A percentile compares a stretch with the other conserved stretches of the same genome.
Evolutionary conservation across 2,888 invertebrate species (phyloP).

Genomic region (Julus scanicus): DNA sequence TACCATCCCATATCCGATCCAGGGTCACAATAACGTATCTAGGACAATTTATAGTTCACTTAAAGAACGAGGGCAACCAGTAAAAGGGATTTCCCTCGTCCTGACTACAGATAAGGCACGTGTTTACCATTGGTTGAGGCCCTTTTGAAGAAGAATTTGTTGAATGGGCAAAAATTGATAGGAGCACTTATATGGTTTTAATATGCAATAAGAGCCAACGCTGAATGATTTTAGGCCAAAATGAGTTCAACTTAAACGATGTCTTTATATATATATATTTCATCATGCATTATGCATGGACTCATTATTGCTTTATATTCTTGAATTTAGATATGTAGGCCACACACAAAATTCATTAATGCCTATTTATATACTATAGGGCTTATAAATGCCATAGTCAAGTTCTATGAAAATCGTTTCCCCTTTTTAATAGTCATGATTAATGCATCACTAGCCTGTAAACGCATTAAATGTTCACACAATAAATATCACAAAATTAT

Average conservation of each 20-base stretch:
- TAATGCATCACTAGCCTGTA: neutral
- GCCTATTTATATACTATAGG: neutral
- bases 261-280: neutral
- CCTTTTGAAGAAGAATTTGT: neutral
- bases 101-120: neutral
- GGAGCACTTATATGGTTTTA: conserved; percentile 3
- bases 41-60: conserved; percentile 15
- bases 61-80: neutral
- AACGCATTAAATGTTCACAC: neutral
- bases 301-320: conserved; percentile 42
- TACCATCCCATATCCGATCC: neutral
- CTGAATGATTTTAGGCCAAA: conserved; percentile 26
- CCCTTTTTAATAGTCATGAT: neutral
- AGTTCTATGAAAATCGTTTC: neutral
- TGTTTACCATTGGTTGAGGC: neutral
- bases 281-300: conserved; percentile 27
- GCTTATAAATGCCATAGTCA: neutral
- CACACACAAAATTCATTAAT: neutral
- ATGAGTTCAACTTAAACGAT: conserved; percentile 28
- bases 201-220: neutral
- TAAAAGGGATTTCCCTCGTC: conserved; percentile 11
- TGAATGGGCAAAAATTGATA: conserved; percentile 7
- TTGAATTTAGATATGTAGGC: conserved; percentile 19
- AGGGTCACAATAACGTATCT: neutral
- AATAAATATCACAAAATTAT: neutral